These are phyloP conservation scores for Nasonia giraulti DNA, from an alignment of 1,140 invertebrate species.

Conservation along the genomic window DNA sequence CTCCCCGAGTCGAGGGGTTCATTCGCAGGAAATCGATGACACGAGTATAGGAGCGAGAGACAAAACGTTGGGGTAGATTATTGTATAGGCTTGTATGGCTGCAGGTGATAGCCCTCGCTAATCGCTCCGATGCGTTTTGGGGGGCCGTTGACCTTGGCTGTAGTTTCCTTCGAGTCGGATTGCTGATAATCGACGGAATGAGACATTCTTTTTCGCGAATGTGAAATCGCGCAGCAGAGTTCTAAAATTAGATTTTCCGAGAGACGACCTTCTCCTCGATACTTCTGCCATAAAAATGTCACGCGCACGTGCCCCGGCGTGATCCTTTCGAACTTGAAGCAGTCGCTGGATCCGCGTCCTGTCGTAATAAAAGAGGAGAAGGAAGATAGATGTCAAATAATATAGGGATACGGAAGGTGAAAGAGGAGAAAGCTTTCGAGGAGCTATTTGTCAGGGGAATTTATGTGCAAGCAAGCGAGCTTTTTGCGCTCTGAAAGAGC, in stretches of 20 bases:
- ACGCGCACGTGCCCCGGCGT: background rate
- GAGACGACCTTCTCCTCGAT: background rate
- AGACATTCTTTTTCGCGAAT: background rate
- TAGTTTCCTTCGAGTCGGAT: background rate
- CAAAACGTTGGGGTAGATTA: conserved; percentile 36
- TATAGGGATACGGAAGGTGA: conserved; percentile 24
- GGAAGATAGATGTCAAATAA: conserved; percentile 41
- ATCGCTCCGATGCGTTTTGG: conserved; percentile 28
- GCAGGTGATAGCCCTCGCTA: conserved; percentile 38
- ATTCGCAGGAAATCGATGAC: conserved; percentile 32
- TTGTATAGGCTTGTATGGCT: conserved; percentile 13
- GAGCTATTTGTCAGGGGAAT: conserved; percentile 29
- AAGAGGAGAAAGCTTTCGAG: background rate
- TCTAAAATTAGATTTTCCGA: too few species aligned
- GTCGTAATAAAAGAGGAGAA: conserved; percentile 46
- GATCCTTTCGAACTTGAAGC: conserved; percentile 15
- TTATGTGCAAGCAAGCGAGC: conserved; percentile 10
- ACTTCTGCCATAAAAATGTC: conserved; percentile 31
- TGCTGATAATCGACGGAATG: background rate
- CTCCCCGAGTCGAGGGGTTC: background rate
- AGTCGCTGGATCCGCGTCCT: conserved; percentile 21
- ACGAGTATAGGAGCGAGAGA: conserved; percentile 1
- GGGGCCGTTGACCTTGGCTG: conserved; percentile 45
- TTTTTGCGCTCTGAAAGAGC: background rate
- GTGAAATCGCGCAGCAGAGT: too few species aligned